Evolutionary conservation across 2,888 invertebrate genomes (phyloP).

Genomic region (Nomada fucata): DNA sequence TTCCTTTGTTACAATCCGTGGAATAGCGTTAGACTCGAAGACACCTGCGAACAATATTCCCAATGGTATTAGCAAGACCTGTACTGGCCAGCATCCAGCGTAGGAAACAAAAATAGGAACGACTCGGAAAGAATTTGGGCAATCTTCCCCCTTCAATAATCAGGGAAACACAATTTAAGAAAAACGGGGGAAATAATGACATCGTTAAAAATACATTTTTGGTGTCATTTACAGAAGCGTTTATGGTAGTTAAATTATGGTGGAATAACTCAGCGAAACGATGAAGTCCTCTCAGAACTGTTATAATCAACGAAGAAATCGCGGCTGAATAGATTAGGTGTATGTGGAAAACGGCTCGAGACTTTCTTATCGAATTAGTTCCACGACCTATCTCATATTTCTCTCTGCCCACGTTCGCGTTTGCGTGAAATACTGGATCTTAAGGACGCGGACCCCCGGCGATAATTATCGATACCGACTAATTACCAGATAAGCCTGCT

Average conservation of each 20-base stretch:
- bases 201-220: constrained; percentile 1
- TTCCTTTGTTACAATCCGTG: too few relatives aligned
- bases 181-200: not conserved
- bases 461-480: constrained; percentile 69
- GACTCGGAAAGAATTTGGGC: too few relatives aligned
- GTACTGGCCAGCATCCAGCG: too few relatives aligned
- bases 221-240: not conserved
- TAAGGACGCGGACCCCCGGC: constrained; percentile 19
- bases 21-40: too few relatives aligned
- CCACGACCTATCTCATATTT: constrained; percentile 13
- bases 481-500: constrained; percentile 67
- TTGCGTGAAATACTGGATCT: not conserved
- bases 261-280: not conserved
- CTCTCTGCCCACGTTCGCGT: not conserved
- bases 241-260: not conserved
- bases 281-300: constrained; percentile 39
- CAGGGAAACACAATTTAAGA: not conserved
- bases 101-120: too few relatives aligned
- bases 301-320: constrained; percentile 38
- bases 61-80: too few relatives aligned
- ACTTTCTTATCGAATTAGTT: constrained; percentile 52
- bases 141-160: too few relatives aligned
- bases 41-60: too few relatives aligned
- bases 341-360: constrained; percentile 40
- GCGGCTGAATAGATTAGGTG: constrained; percentile 35